Evolutionary conservation across 92 coral and sea anemone genomes (phyloP), one percentile per base, ranked within the genome.

Genomic region (Heteractis magnifica): DNA sequence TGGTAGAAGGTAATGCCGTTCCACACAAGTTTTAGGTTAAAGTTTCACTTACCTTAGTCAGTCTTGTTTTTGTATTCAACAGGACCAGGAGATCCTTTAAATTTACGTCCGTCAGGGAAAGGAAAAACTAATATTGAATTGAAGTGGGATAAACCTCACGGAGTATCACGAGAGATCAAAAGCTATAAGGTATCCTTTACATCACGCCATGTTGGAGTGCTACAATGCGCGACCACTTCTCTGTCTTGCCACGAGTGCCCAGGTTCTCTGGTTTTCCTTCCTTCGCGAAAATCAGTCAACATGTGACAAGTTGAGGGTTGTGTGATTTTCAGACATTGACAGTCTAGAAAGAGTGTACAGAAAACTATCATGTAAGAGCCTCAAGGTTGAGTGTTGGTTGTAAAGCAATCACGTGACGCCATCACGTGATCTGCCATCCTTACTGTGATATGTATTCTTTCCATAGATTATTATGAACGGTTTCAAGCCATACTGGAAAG

Each of bases 81-180:
- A 81, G 84, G 52, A 49, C 84, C 84, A 19, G 84, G 84, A 41
- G 77, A 81, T 26, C 84, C 84, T 10, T 19, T 50, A 6, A 81
- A 81, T 59, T 20, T 81, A n/a, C 72, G 52, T 10, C 21, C 84
- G 19, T 11, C 48, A 3, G 77, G 58, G 51, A 59, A n/a, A 20
- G 84, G 77, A 4, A 65, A 81, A 81, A 81, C 51, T 8, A 51
- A 8, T 52, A 52, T 81, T 14, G 48, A 19, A 8, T 53, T 81
- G 77, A 16, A n/a, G 51, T 81, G 84, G 84, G 84, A 81, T 2
- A 81, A 81, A 70, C 84, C 77, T 0, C 49, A 16, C 16, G 84
- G 77, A 68, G n/a, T 70, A 3, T 51, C 76, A 50, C 65, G n/a
- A 70, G 84, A 81, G 48, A 62, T 81, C 51, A 70, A 26, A 70